Evolutionary conservation across 2,888 invertebrate species (phyloP), one percentile per base, ranked within the genome.

Genomic region (Molorchus minor): DNA sequence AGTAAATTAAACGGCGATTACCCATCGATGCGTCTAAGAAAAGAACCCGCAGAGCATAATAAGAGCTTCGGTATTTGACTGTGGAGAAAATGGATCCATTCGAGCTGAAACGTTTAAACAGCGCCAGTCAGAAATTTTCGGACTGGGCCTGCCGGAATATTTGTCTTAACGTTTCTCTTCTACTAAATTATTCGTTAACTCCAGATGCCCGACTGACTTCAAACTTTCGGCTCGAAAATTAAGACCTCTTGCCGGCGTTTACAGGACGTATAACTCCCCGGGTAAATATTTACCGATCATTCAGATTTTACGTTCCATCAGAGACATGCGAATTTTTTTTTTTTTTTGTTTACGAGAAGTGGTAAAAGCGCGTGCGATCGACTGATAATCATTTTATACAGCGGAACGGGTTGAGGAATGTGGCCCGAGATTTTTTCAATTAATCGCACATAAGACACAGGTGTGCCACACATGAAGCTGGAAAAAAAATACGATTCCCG

Each of bases 391-490:
- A 8, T 49, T 15, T 49, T 16, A 21, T 38, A 8, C 5, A n/a
- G n/a, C 38, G 25, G 13, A 20, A 30, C 56, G 7, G 41, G 41
- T 20, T 4, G 16, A 58, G 36, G 63, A 51, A 63, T 60, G 52
- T 52, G 47, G 59, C 53, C 52, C 46, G 56, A 59, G 40, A 38
- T 52, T 62, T 55, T 41, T 15, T 51, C 20, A 30, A 36, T 45
- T 40, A 51, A 44, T 46, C 36, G 41, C 40, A 54, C 49, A 15
- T 47, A 35, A 44, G 54, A 56, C 35, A 57, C 60, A 63, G 63
- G 63, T 63, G 63, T 60, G 47, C 63, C 60, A 56, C 60, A 60
- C 61, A 59, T 44, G 56, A 46, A 47, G 59, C 13, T 13, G 29
- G 29, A 56, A 51, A 46, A 51, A 55, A 55, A 36, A 25, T 35